Conservation (phyloP, 2,797 vertebrate species). For the Lepus oiostolus region DNA sequence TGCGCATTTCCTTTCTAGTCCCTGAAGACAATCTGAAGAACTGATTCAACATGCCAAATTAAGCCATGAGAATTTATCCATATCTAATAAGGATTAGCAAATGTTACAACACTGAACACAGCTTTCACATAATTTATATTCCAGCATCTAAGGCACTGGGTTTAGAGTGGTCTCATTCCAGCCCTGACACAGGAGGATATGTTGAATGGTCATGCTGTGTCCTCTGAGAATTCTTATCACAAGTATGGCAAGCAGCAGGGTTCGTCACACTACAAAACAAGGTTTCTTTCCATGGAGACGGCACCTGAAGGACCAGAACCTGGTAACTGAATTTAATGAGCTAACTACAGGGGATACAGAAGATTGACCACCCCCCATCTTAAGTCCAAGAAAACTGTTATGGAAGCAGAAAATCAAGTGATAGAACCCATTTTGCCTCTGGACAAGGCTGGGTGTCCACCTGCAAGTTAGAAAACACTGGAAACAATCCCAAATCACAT, state of each 20-base stretch:
- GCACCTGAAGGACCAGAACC: not conserved
- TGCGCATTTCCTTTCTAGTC: conserved; percentile 80
- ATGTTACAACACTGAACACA: conserved; percentile 56
- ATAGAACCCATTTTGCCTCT: conserved; percentile 77
- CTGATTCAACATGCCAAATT: conserved; percentile 75
- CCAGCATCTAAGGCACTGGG: conserved; percentile 43
- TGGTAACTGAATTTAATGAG: conserved; percentile 8
- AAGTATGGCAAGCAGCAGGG: not conserved
- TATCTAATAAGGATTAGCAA: conserved; percentile 78
- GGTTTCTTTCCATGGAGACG: conserved; percentile 6
- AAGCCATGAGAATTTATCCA: conserved; percentile 76
- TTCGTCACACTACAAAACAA: conserved; percentile 27
- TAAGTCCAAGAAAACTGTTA: conserved; percentile 31
- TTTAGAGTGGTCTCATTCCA: conserved; percentile 38
- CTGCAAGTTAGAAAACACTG: conserved; percentile 85
- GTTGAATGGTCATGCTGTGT: not conserved
- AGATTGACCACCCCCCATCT: not conserved
- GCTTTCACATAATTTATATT: conserved; percentile 75
- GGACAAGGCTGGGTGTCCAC: conserved; percentile 85
- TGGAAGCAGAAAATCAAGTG: conserved; percentile 72
- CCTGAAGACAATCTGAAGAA: conserved; percentile 78
- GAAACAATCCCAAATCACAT: conserved; percentile 83
- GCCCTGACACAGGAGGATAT: conserved; percentile 22
- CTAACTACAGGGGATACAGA: not conserved
- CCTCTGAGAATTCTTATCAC: conserved; percentile 58